Conservation (phyloP, 2,888 invertebrate genomes). For the Dynastes grantii region DNA sequence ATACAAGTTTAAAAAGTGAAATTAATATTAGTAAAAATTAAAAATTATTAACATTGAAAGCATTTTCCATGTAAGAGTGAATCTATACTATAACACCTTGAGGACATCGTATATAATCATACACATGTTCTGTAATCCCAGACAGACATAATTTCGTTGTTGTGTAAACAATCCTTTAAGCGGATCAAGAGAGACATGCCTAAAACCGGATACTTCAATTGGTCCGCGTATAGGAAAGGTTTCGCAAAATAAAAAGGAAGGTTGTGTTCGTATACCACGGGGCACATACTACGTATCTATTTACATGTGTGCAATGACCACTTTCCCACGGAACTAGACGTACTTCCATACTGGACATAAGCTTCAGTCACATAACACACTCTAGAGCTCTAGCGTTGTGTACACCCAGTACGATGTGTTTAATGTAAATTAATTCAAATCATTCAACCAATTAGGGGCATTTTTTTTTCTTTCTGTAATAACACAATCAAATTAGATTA, state of each 20-base stretch:
- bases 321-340: conserved; percentile 33
- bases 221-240: conserved; percentile 15
- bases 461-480: neutral
- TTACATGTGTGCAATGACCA: conserved; percentile 17
- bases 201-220: conserved; percentile 30
- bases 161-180: too few relatives aligned
- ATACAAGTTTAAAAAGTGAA: too few relatives aligned
- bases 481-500: neutral
- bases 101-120: too few relatives aligned
- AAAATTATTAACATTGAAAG: too few relatives aligned
- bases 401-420: neutral
- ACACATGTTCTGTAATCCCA: too few relatives aligned
- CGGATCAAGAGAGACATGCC: neutral
- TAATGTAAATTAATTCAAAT: conserved; percentile 19
- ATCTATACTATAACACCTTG: too few relatives aligned
- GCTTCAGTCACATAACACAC: neutral
- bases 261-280: neutral
- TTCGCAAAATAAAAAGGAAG: conserved; percentile 34
- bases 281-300: neutral
- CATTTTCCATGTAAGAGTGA: too few relatives aligned
- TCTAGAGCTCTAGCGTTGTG: neutral
- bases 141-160: too few relatives aligned
- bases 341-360: conserved; percentile 22
- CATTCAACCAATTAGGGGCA: conserved; percentile 4
- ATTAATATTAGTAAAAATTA: too few relatives aligned